These are phyloP conservation scores for Macaria liturata DNA, from an alignment of 2,888 invertebrate species.

Conservation along the genomic window DNA sequence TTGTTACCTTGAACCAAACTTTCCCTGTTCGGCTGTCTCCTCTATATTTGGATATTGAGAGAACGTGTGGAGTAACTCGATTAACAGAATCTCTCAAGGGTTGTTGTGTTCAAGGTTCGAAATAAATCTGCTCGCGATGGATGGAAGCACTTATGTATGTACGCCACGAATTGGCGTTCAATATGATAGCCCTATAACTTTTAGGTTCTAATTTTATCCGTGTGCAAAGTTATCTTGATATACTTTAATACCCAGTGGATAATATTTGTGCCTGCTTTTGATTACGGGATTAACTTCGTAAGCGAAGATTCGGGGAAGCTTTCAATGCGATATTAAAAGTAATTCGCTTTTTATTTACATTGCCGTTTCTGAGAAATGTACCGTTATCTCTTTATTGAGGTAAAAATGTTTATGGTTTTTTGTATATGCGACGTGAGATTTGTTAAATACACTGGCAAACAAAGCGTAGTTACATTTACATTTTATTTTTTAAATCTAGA, in stretches of 20 bases:
- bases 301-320: conserved; percentile 24
- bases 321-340: conserved; percentile 26
- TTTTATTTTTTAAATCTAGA: too few species aligned
- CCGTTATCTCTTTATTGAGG: not conserved
- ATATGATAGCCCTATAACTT: too few species aligned
- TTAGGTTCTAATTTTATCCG: too few species aligned
- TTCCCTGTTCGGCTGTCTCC: conserved; percentile 21
- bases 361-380: not conserved
- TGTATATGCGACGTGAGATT: too few species aligned
- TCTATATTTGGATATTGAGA: conserved; percentile 26
- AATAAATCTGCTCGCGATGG: too few species aligned
- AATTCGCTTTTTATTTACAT: conserved; percentile 13
- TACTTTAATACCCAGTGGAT: conserved; percentile 14
- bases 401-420: too few species aligned
- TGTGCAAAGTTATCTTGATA: too few species aligned
- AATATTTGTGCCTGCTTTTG: conserved; percentile 20
- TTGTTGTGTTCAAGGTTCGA: conserved; percentile 10
- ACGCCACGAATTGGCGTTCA: too few species aligned
- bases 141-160: too few species aligned
- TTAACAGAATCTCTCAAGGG: conserved; percentile 28
- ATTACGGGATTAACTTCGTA: conserved; percentile 13
- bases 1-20: conserved; percentile 23
- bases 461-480: too few species aligned
- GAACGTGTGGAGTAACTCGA: conserved; percentile 31
- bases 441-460: too few species aligned